Conservation (phyloP, 2,888 invertebrate genomes). For the Norana najaformis region DNA sequence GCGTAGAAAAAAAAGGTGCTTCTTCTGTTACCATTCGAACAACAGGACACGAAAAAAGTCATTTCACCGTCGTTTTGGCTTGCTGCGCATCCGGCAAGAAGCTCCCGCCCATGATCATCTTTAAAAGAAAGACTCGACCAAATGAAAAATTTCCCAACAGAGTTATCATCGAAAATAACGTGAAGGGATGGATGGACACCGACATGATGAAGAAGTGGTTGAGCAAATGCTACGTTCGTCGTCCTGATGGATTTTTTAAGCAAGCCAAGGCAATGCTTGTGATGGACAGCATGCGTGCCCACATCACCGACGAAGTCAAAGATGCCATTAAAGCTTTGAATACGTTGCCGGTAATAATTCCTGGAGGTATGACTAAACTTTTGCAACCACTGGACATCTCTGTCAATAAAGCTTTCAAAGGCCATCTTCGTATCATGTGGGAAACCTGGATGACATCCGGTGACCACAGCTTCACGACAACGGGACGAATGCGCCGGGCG, state of each 20-base stretch:
- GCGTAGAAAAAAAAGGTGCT: slow-evolving; percentile 19
- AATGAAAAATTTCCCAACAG: background rate
- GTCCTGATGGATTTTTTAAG: background rate
- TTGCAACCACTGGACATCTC: background rate
- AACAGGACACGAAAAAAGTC: slow-evolving; percentile 24
- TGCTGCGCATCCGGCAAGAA: background rate
- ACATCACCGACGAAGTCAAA: background rate
- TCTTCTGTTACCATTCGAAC: background rate
- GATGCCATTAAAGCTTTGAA: background rate
- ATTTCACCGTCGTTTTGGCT: background rate
- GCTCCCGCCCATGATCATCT: background rate
- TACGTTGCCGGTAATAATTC: background rate
- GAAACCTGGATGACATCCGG: slow-evolving; percentile 38
- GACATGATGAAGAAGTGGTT: background rate
- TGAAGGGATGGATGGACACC: background rate
- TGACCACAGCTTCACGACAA: slow-evolving; percentile 26
- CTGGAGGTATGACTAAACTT: background rate
- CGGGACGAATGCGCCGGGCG: background rate
- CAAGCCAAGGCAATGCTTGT: background rate
- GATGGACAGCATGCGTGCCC: slow-evolving; percentile 18
- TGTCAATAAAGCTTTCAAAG: slow-evolving; percentile 31
- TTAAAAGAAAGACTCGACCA: background rate
- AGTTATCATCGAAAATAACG: background rate
- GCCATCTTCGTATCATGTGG: slow-evolving; percentile 31
- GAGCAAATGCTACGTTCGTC: background rate